These are phyloP conservation scores for Calosoma granatense DNA, from an alignment of 1,140 invertebrate species.

Conservation along the genomic window DNA sequence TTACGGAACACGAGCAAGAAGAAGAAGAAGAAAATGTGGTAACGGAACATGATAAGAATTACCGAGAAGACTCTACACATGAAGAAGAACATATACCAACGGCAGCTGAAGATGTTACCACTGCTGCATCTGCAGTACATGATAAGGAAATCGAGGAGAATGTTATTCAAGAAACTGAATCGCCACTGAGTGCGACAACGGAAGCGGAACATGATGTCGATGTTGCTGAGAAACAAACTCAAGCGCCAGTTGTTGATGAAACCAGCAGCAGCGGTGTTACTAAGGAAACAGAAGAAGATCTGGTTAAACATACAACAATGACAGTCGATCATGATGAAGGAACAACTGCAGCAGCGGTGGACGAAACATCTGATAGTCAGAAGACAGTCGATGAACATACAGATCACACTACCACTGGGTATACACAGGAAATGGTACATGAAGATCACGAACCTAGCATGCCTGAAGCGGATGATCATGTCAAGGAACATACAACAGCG, in stretches of 20 bases:
- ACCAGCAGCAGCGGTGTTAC: neutral
- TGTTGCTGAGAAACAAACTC: conserved; percentile 4
- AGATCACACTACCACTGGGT: too few relatives aligned
- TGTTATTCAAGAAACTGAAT: conserved; percentile 10
- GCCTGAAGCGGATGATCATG: too few relatives aligned
- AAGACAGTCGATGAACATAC: too few relatives aligned
- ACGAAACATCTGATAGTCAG: too few relatives aligned
- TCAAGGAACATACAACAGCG: too few relatives aligned
- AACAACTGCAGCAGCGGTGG: conserved; percentile 13
- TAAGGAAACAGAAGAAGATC: neutral
- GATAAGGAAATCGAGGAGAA: conserved; percentile 11
- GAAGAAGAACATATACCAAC: too few relatives aligned
- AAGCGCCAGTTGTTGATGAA: conserved; percentile 10
- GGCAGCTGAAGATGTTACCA: neutral
- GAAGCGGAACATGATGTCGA: conserved; percentile 14
- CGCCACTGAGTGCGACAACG: conserved; percentile 9
- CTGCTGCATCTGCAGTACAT: neutral
- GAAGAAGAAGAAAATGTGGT: neutral
- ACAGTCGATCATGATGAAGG: neutral
- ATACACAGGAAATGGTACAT: too few relatives aligned
- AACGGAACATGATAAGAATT: conserved; percentile 12
- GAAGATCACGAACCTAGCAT: too few relatives aligned
- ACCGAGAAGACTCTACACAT: too few relatives aligned
- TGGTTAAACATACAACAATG: neutral
- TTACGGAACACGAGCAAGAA: neutral